Percentiles rank a stretch among this genome's conserved stretches.
Conservation (phyloP, 2,888 invertebrate genomes). For the Muscina levida region DNA sequence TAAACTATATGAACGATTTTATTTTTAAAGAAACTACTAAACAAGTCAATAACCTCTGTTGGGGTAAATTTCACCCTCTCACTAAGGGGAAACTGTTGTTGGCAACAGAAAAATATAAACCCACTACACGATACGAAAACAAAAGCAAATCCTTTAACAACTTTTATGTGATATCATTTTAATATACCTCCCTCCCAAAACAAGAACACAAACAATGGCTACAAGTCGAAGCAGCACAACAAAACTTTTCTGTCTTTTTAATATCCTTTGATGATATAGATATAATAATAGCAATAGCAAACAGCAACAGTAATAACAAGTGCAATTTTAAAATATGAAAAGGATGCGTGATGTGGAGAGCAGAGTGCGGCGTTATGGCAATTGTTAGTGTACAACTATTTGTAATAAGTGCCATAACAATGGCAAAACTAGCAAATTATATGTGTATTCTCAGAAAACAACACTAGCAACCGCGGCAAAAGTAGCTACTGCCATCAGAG, state of each 20-base stretch:
- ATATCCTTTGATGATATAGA: no score
- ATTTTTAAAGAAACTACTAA: conserved; percentile 15
- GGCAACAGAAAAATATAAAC: conserved; percentile 1
- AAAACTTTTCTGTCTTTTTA: no score
- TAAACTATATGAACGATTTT: no score
- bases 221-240: not conserved
- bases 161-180: conserved; percentile 44
- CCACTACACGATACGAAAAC: no score
- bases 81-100: not conserved
- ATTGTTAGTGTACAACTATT: conserved; percentile 20
- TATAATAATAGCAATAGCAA: not conserved
- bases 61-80: not conserved
- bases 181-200: conserved; percentile 27
- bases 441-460: not conserved
- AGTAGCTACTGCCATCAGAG: conserved; percentile 10
- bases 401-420: conserved; percentile 28
- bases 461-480: not conserved
- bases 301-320: not conserved
- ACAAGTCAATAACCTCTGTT: conserved; percentile 25
- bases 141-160: conserved; percentile 40
- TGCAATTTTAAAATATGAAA: no score
- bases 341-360: not conserved
- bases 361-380: not conserved
- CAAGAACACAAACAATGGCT: conserved; percentile 14
- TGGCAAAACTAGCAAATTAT: conserved; percentile 19